phyloP scores from a whole-genome alignment of 2,888 invertebrate genomes.

The Diplolepis rosae region DNA sequence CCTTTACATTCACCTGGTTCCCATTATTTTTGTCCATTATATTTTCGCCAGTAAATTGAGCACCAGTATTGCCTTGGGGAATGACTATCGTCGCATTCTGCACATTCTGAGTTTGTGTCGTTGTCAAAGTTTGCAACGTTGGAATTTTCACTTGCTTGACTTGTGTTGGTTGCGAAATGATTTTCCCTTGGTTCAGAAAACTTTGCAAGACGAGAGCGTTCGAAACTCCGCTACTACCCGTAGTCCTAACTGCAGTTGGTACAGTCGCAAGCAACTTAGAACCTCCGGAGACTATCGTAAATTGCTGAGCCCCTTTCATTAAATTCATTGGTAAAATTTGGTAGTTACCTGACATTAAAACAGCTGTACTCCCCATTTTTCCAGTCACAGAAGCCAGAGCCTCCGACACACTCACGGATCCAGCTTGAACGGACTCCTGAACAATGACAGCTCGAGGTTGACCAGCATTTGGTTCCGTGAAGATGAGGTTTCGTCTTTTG shows the following conservation, averaged over 20 bases:
- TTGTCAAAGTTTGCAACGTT: constrained; percentile 60
- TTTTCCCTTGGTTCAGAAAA: constrained; percentile 78
- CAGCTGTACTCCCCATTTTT: constrained; percentile 79
- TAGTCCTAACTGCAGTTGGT: constrained; percentile 61
- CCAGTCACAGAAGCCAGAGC: constrained; percentile 79
- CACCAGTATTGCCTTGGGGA: constrained; percentile 55
- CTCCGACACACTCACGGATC: constrained; percentile 76
- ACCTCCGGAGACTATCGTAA: constrained; percentile 83
- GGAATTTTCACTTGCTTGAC: constrained; percentile 69
- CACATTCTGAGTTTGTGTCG: constrained; percentile 55
- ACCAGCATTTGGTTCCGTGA: constrained; percentile 65
- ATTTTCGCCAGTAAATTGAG: constrained; percentile 53
- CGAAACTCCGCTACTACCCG: constrained; percentile 73
- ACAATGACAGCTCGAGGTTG: constrained; percentile 69
- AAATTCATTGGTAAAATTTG: constrained; percentile 83
- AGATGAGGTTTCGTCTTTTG: constrained; percentile 67
- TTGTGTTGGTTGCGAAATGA: constrained; percentile 61
- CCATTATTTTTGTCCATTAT: constrained; percentile 38
- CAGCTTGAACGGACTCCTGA: constrained; percentile 66
- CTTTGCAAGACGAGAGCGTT: constrained; percentile 81
- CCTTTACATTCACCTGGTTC: constrained; percentile 40
- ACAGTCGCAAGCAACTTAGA: constrained; percentile 76
- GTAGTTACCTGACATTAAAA: constrained; percentile 81
- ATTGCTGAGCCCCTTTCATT: constrained; percentile 83
- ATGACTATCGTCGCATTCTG: constrained; percentile 59